These are phyloP conservation scores for Solenopsis invicta DNA, from an alignment of 1,140 invertebrate genomes.

Conservation along the genomic window DNA sequence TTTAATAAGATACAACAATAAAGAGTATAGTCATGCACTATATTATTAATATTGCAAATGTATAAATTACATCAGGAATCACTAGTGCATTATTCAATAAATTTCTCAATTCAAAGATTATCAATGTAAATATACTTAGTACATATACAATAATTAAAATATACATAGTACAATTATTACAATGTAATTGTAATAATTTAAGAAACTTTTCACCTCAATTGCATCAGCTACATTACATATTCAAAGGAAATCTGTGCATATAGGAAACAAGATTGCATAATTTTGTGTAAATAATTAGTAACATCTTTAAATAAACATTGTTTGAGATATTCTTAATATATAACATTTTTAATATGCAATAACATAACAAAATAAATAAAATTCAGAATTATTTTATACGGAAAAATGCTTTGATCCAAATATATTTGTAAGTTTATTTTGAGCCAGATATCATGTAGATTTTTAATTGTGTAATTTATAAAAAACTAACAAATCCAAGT, in stretches of 20 bases:
- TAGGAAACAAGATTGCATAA: not conserved
- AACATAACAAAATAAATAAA: not conserved
- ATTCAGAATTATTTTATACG: not conserved
- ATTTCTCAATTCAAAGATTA: not conserved
- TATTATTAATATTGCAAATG: slow-evolving; percentile 2
- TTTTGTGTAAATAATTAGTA: not conserved
- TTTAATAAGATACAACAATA: not conserved
- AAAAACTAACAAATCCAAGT: not conserved
- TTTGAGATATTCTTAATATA: not conserved
- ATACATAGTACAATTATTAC: too few species aligned
- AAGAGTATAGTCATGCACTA: not conserved
- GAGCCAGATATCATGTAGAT: not conserved
- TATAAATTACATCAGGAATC: not conserved
- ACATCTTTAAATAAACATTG: not conserved
- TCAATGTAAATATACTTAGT: not conserved
- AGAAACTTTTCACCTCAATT: not conserved
- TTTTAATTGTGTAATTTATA: not conserved
- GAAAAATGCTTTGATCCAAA: not conserved
- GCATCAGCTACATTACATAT: not conserved
- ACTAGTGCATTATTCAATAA: not conserved
- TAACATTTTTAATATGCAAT: not conserved
- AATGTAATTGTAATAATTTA: not conserved
- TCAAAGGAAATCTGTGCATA: not conserved
- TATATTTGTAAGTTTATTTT: not conserved
- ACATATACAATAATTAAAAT: too few species aligned